Base-by-base conservation (phyloP, 23 tunicate genomes). In the Halocynthia aurantium region DNA sequence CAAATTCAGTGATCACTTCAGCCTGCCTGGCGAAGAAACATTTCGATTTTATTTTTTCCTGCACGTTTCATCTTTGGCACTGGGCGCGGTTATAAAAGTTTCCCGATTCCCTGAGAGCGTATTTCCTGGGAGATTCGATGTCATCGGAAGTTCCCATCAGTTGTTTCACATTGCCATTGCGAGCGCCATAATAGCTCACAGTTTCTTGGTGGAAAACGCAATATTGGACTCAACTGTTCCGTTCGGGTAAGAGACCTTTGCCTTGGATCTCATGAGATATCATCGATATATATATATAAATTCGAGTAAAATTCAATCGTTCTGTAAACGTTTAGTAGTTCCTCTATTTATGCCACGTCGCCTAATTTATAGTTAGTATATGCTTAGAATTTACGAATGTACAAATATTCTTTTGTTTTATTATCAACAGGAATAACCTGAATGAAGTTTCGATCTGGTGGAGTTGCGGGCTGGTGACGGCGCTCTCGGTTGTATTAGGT, bases 131-230 rank as follows among this genome's bases (percentile, higher is more conserved):
- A 8, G 50, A 8, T 74, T 74, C 56, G 78, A 74, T 64, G 62
- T 74, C 11, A 18, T 74, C 62, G 78, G 78, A 53, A 74, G 62
- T 18, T 74, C 78, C 40, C 78, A 74, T 18, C 78, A 74, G 56
- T 10, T 55, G 56, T 74, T 74, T 54, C 78, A 74, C 56, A 74
- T 74, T 4, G 56, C 6, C 19, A 52, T 74, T 6, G 78, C 78
- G 10, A 44, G 53, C 21, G 78, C 64, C 17, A 74, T 74, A 20
- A 74, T 74, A 17, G 78, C 56, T 8, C 78, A 74, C 18, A 74
- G 78, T 54, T 52, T 74, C 21, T 2, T 74, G n/a, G 78, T 74
- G 9, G 78, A 74, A 56, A 65, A 74, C 55, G 78, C 78, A 8
- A 8, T 74, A 8, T 53, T 74, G n/a, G 78, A 74, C 13, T 62